Evolutionary conservation across 2,888 invertebrate species (phyloP).

Genomic region (Isoperla grammatica): DNA sequence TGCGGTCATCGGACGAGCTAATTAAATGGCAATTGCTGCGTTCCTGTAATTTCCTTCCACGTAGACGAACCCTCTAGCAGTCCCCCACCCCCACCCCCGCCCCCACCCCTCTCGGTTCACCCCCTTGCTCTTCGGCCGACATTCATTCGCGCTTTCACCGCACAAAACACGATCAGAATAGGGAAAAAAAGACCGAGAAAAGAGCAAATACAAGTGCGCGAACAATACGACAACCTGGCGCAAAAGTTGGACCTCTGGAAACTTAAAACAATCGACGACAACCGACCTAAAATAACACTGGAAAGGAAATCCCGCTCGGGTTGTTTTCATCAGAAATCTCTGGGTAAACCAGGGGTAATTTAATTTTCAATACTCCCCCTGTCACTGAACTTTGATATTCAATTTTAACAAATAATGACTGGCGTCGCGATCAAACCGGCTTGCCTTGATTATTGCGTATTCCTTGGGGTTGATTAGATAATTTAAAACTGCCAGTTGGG

Average conservation of each 20-base stretch:
- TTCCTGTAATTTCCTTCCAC: constrained; percentile 25
- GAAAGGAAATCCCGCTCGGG: too few species aligned
- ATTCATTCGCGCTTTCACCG: neutral
- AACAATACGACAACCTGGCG: constrained; percentile 5
- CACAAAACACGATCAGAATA: constrained; percentile 6
- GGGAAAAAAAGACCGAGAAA: constrained; percentile 16
- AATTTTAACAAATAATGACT: too few species aligned
- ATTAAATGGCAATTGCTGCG: constrained; percentile 30
- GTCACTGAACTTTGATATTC: too few species aligned
- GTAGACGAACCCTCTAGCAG: constrained; percentile 5
- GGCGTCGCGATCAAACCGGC: too few species aligned
- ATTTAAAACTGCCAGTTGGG: too few species aligned
- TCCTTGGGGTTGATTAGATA: too few species aligned
- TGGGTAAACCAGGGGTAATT: too few species aligned
- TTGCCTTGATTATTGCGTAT: too few species aligned
- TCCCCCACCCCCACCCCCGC: neutral
- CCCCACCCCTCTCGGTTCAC: neutral
- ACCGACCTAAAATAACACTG: too few species aligned
- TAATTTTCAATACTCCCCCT: too few species aligned
- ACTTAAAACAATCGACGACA: too few species aligned
- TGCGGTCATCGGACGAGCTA: constrained; percentile 29
- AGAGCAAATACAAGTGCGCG: constrained; percentile 13
- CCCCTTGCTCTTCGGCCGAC: constrained; percentile 7
- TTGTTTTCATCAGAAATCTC: too few species aligned
- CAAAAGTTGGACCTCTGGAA: neutral